Percentiles rank a stretch among this genome's conserved stretches.
Conservation (phyloP, 2,888 invertebrate genomes). For the Ceramica pisi region DNA sequence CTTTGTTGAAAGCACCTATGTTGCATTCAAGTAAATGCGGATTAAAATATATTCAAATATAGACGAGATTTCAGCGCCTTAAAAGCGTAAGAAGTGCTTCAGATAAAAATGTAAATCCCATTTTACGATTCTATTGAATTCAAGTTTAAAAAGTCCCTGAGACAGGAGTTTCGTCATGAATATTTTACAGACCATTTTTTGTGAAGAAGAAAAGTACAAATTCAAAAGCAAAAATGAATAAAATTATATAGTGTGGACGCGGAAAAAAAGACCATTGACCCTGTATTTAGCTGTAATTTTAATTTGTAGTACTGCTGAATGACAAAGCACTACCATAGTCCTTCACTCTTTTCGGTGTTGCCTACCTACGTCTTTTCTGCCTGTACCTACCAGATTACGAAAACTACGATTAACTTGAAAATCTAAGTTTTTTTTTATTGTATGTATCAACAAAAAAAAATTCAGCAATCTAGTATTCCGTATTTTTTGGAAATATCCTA, state of each 20-base stretch:
- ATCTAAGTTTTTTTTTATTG: background rate
- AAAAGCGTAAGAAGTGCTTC: conserved; percentile 30
- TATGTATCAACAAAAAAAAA: no score
- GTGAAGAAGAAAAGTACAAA: conserved; percentile 4
- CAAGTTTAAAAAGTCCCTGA: conserved; percentile 46
- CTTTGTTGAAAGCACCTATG: background rate
- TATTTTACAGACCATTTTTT: conserved; percentile 26
- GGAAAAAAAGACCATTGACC: no score
- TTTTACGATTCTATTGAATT: conserved; percentile 62
- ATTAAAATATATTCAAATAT: conserved; percentile 46
- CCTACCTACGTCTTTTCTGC: background rate
- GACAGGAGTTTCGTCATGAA: conserved; percentile 45
- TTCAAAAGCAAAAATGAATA: conserved; percentile 20
- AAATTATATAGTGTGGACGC: background rate
- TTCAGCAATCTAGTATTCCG: background rate
- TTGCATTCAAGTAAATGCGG: conserved; percentile 7
- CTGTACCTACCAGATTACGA: background rate
- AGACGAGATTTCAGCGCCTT: conserved; percentile 26
- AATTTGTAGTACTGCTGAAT: no score
- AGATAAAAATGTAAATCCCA: conserved; percentile 63
- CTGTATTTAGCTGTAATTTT: no score
- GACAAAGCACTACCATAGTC: no score
- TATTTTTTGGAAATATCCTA: background rate
- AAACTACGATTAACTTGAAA: background rate
- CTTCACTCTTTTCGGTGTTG: no score